These are phyloP conservation scores for Misgurnus mizolepis DNA, from an alignment of 2,113 vertebrate genomes.

Conservation along the genomic window DNA sequence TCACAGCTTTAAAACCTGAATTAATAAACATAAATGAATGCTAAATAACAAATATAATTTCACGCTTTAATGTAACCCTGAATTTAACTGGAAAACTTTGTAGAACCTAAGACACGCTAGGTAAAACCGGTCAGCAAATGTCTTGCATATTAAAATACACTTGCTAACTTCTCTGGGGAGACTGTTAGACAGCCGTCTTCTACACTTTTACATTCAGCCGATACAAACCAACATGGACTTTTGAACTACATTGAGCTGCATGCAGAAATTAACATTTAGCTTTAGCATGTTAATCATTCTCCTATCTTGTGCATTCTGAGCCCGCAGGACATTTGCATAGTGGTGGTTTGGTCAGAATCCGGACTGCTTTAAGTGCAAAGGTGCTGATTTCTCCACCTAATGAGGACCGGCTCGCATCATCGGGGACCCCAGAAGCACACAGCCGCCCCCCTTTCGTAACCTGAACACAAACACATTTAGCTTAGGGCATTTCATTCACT, in stretches of 20 bases:
- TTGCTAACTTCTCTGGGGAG: neutral
- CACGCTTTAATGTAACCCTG: neutral
- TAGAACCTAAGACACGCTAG: neutral
- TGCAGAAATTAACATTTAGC: slow-evolving; percentile 57
- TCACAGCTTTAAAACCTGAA: neutral
- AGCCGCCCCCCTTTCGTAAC: neutral
- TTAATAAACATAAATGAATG: neutral
- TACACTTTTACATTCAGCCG: slow-evolving; percentile 21
- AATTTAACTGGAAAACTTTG: neutral
- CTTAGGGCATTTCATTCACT: slow-evolving; percentile 8
- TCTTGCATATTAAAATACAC: neutral
- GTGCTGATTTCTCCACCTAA: slow-evolving; percentile 54
- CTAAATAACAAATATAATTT: neutral
- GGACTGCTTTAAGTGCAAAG: slow-evolving; percentile 61
- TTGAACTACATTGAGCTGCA: neutral
- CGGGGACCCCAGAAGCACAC: slow-evolving; percentile 3
- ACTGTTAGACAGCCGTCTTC: slow-evolving; percentile 2
- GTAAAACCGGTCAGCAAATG: neutral
- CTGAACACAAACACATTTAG: slow-evolving; percentile 24
- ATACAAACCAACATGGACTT: neutral
- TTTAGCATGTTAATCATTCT: slow-evolving; percentile 64
- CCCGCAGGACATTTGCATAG: slow-evolving; percentile 64
- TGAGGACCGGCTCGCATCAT: slow-evolving; percentile 56
- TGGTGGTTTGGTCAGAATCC: slow-evolving; percentile 53
- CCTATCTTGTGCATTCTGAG: slow-evolving; percentile 65